Percentiles rank a stretch among this genome's conserved stretches.
phyloP scores from a whole-genome alignment of 1,140 invertebrate genomes.

The Manduca sexta region DNA sequence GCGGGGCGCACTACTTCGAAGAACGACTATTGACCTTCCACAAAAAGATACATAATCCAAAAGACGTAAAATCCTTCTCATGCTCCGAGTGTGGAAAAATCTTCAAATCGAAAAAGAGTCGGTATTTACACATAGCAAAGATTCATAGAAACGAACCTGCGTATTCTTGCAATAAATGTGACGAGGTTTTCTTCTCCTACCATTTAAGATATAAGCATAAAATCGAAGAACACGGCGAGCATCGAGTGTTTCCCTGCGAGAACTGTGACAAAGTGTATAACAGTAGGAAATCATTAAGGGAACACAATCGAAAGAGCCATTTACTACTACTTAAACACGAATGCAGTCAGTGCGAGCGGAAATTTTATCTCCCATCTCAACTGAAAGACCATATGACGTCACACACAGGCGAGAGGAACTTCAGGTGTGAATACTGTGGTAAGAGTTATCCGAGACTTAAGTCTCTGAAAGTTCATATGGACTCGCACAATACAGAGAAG shows the following conservation, averaged over 20 bases:
- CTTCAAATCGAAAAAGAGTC: slow-evolving; percentile 51
- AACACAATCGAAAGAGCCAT: slow-evolving; percentile 51
- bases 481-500: slow-evolving; percentile 41
- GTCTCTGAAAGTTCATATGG: slow-evolving; percentile 49
- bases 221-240: slow-evolving; percentile 55
- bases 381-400: slow-evolving; percentile 61
- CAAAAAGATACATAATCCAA: slow-evolving; percentile 1
- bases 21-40: slow-evolving; percentile 10
- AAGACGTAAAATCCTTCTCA: slow-evolving; percentile 5
- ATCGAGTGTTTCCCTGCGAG: slow-evolving; percentile 49
- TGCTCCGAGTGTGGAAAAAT: slow-evolving; percentile 56
- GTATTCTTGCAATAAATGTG: slow-evolving; percentile 57
- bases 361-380: slow-evolving; percentile 53
- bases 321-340: slow-evolving; percentile 50
- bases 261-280: slow-evolving; percentile 57
- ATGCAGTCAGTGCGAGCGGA: slow-evolving; percentile 52
- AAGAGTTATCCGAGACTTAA: slow-evolving; percentile 56
- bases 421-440: slow-evolving; percentile 52
- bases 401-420: slow-evolving; percentile 56
- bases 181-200: slow-evolving; percentile 50
- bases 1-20: slow-evolving; percentile 34
- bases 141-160: slow-evolving; percentile 57
- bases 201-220: slow-evolving; percentile 48
- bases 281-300: slow-evolving; percentile 48
- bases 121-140: slow-evolving; percentile 42